Conservation (phyloP, 2,888 invertebrate species). For the Capitulum mitella region DNA sequence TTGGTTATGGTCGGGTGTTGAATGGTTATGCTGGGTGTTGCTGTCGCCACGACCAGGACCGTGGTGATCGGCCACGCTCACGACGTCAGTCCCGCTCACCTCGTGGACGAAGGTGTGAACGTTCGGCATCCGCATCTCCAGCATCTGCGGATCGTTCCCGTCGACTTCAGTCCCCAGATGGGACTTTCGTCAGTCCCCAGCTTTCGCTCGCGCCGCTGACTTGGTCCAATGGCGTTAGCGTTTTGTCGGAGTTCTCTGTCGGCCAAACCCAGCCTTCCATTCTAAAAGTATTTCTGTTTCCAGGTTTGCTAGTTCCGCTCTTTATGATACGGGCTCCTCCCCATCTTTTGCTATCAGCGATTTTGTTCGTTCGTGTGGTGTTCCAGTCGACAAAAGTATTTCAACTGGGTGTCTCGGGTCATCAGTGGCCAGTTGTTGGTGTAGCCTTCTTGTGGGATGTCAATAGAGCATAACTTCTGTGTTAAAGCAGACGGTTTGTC, state of each 20-base stretch:
- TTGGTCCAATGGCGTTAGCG: neutral
- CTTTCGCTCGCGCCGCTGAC: neutral
- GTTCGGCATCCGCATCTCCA: neutral
- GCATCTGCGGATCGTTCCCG: neutral
- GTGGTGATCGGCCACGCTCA: neutral
- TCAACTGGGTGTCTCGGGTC: no score
- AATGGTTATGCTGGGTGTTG: neutral
- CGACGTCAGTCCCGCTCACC: neutral
- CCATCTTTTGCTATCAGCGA: neutral
- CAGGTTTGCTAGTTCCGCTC: neutral
- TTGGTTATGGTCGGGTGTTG: no score
- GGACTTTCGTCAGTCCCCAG: no score
- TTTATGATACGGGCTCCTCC: neutral
- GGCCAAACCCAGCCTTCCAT: neutral
- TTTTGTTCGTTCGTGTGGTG: neutral
- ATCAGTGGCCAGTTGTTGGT: neutral
- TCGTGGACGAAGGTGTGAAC: neutral
- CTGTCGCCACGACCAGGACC: neutral
- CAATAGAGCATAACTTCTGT: neutral
- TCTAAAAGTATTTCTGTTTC: neutral
- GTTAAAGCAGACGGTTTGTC: neutral
- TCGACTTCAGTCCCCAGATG: neutral
- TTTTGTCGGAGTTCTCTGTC: neutral
- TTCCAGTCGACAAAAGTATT: neutral
- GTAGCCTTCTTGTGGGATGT: neutral